phyloP scores from a whole-genome alignment of 2,113 vertebrate species.

The Myocastor coypus region DNA sequence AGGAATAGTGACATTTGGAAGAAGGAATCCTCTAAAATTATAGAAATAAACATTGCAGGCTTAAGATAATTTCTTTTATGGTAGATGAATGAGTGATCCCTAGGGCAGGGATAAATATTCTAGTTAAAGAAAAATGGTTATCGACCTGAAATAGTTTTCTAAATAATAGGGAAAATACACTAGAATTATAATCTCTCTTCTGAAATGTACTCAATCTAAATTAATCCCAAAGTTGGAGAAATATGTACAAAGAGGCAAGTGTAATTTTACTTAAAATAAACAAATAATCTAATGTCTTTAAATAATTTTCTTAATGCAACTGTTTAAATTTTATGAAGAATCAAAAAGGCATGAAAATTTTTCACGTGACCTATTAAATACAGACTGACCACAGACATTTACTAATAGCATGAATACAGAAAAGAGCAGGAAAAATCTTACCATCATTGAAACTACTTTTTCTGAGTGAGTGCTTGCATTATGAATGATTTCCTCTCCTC shows the following conservation, averaged over 20 bases:
- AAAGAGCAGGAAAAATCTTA: background rate
- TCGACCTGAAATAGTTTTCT: slow-evolving; percentile 7
- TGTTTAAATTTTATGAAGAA: slow-evolving; percentile 26
- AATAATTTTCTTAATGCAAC: slow-evolving; percentile 26
- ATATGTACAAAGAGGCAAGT: background rate
- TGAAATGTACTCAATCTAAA: background rate
- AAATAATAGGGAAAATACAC: no score
- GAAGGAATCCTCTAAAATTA: background rate
- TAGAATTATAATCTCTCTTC: slow-evolving; percentile 20
- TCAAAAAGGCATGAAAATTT: slow-evolving; percentile 40
- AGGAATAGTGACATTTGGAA: background rate
- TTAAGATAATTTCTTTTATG: background rate
- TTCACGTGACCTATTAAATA: slow-evolving; percentile 1
- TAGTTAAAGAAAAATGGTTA: slow-evolving; percentile 44
- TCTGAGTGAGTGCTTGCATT: background rate
- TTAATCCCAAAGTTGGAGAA: slow-evolving; percentile 35
- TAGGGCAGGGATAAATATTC: background rate
- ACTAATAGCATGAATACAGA: background rate
- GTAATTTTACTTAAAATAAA: slow-evolving; percentile 51
- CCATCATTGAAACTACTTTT: background rate
- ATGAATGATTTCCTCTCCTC: background rate
- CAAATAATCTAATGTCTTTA: slow-evolving; percentile 38
- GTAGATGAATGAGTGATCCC: background rate
- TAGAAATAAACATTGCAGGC: background rate
- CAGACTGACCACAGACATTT: background rate